A percentile compares a stretch with the other conserved stretches of the same genome.
Evolutionary conservation across 2,113 vertebrate species (phyloP).

Genomic region (Odocoileus virginianus): DNA sequence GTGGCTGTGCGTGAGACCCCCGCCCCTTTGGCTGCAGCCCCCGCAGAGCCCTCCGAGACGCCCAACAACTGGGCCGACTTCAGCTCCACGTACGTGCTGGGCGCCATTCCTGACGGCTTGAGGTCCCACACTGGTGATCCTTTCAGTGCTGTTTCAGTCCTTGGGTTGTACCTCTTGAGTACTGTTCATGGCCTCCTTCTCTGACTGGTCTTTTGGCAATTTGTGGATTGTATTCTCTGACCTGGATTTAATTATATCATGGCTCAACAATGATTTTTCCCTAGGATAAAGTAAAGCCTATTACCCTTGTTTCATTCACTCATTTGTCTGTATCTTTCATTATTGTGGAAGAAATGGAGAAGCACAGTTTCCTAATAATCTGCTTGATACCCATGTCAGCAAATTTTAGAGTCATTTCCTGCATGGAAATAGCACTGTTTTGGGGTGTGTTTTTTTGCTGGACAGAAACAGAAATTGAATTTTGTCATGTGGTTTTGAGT

Average conservation of each 20-base stretch:
- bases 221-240: neutral
- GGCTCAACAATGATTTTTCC: neutral
- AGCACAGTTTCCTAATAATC: neutral
- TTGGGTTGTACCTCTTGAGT: neutral
- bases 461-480: slow-evolving; percentile 12
- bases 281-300: neutral
- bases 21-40: slow-evolving; percentile 54
- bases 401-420: slow-evolving; percentile 45
- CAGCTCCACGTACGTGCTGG: slow-evolving; percentile 92
- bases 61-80: slow-evolving; percentile 99
- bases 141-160: neutral
- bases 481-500: neutral
- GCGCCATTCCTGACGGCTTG: neutral
- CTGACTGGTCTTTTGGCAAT: neutral
- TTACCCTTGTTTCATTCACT: neutral
- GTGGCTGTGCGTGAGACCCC: slow-evolving; percentile 81
- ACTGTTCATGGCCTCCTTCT: neutral
- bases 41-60: slow-evolving; percentile 79
- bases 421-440: neutral
- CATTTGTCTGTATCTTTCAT: neutral
- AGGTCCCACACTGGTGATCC: neutral
- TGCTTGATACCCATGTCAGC: neutral
- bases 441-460: neutral
- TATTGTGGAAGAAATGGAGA: neutral
- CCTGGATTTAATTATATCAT: neutral